These are phyloP conservation scores for Rhagologus leucostigma DNA, from an alignment of 2,113 vertebrate genomes.

Conservation along the genomic window DNA sequence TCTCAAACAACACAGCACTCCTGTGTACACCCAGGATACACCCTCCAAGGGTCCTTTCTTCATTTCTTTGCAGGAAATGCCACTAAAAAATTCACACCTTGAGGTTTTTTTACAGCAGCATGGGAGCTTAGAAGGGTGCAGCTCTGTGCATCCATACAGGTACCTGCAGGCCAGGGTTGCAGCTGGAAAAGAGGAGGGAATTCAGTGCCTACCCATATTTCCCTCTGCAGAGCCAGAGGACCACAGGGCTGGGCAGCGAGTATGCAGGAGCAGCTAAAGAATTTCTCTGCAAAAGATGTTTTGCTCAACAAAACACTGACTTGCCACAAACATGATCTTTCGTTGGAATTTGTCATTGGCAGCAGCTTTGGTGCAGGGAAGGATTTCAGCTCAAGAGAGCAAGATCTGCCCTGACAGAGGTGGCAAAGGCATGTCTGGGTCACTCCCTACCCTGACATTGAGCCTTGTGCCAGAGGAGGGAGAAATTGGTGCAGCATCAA, in stretches of 20 bases:
- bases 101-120: accelerated
- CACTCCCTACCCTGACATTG: background rate
- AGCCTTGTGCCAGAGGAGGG: background rate
- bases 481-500: background rate
- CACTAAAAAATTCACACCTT: background rate
- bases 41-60: background rate
- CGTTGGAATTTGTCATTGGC: background rate
- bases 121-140: background rate
- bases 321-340: background rate
- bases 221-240: background rate
- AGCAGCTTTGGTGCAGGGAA: background rate
- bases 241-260: background rate
- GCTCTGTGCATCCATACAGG: background rate
- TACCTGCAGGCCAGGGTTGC: background rate
- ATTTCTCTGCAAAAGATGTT: background rate
- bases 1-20: background rate
- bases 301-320: background rate
- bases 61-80: background rate
- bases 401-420: background rate
- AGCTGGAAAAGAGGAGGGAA: background rate
- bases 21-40: accelerated
- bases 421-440: background rate
- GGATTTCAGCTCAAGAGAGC: background rate
- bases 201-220: background rate
- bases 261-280: background rate